Evolutionary conservation across 2,888 invertebrate genomes (phyloP).

Genomic region (Drosophila fungiperda): DNA sequence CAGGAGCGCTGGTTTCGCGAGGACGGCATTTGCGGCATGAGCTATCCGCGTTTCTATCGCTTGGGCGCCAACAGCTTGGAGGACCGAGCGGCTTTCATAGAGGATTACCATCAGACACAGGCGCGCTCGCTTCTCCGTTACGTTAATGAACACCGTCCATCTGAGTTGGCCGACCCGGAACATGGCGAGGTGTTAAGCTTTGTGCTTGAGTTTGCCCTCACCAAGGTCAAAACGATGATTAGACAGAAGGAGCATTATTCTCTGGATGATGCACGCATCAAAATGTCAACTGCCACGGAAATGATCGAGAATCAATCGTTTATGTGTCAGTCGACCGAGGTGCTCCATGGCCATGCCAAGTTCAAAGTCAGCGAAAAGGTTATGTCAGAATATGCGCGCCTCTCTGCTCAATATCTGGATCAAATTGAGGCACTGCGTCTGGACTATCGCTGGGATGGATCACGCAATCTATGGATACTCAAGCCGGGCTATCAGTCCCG

Average conservation of each 20-base stretch:
- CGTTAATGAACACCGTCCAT: conserved; percentile 57
- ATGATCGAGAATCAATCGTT: conserved; percentile 71
- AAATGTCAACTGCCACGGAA: conserved; percentile 52
- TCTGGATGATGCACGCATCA: conserved; percentile 60
- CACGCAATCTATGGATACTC: conserved; percentile 94
- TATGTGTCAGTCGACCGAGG: conserved; percentile 66
- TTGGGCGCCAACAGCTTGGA: conserved; percentile 71
- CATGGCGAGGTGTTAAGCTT: conserved; percentile 85
- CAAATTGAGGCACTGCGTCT: conserved; percentile 87
- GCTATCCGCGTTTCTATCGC: conserved; percentile 88
- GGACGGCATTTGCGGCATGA: conserved; percentile 85
- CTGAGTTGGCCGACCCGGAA: conserved; percentile 85
- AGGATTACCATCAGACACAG: conserved; percentile 92
- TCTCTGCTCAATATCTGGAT: conserved; percentile 87
- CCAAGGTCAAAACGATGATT: conserved; percentile 63
- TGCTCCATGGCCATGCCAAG: conserved; percentile 81
- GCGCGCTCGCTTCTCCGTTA: conserved; percentile 91
- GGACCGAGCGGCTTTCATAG: conserved; percentile 77
- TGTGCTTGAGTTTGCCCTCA: conserved; percentile 69
- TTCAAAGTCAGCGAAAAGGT: conserved; percentile 66
- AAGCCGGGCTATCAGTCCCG: conserved; percentile 94
- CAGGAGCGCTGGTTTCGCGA: conserved; percentile 81
- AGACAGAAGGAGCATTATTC: conserved; percentile 67
- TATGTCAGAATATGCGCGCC: conserved; percentile 70
- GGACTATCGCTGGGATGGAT: conserved; percentile 90